These are phyloP conservation scores for Scomber colias DNA, from an alignment of 2,113 vertebrate species.

Conservation along the genomic window DNA sequence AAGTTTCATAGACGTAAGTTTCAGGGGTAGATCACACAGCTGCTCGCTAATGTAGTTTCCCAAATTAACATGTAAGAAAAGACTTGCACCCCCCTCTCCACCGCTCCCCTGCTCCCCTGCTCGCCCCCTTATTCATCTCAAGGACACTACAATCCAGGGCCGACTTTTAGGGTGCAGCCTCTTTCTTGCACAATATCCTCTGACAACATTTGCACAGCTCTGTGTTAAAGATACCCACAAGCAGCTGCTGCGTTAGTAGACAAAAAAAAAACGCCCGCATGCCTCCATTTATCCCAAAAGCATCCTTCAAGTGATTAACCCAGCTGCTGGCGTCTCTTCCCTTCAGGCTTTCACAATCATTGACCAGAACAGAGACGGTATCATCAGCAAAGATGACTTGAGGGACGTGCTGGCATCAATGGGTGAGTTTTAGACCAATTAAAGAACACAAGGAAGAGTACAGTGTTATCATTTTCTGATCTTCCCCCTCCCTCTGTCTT, in stretches of 20 bases:
- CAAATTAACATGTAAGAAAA: slow-evolving; percentile 65
- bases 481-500: no score
- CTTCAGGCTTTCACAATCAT: slow-evolving; percentile 93
- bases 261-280: neutral
- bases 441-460: neutral
- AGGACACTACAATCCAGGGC: neutral
- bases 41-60: slow-evolving; percentile 63
- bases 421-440: slow-evolving; percentile 80
- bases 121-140: neutral
- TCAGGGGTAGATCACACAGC: slow-evolving; percentile 61
- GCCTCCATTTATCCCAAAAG: neutral
- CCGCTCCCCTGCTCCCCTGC: neutral
- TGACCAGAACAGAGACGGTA: slow-evolving; percentile 94
- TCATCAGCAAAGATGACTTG: slow-evolving; percentile 94
- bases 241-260: slow-evolving; percentile 7
- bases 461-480: no score
- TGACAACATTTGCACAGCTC: slow-evolving; percentile 17
- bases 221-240: slow-evolving; percentile 1
- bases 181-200: slow-evolving; percentile 10
- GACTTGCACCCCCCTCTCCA: slow-evolving; percentile 3
- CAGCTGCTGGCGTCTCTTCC: neutral
- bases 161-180: slow-evolving; percentile 12
- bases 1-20: slow-evolving; percentile 69
- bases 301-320: neutral
- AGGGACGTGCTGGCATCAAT: slow-evolving; percentile 92